Evolutionary conservation across 2,797 vertebrate species (phyloP).

Genomic region (Takifugu ocellatus): DNA sequence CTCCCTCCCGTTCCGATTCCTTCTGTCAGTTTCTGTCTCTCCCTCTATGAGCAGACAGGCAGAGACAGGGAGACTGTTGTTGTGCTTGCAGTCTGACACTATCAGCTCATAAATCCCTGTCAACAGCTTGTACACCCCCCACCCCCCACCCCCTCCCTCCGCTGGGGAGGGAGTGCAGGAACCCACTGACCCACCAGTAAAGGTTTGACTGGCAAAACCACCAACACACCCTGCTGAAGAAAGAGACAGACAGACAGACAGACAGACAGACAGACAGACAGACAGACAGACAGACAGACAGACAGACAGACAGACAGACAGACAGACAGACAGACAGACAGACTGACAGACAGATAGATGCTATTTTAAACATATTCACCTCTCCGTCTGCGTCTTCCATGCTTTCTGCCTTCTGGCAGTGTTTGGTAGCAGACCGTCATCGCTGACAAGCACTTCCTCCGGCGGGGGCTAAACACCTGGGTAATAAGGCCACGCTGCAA

Average conservation of each 20-base stretch:
- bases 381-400: slow-evolving; percentile 17
- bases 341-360: slow-evolving; percentile 7
- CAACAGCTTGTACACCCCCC: slow-evolving; percentile 72
- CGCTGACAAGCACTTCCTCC: slow-evolving; percentile 81
- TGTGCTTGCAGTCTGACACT: slow-evolving; percentile 69
- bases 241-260: slow-evolving; percentile 1
- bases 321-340: slow-evolving; percentile 2
- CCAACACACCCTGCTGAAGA: background rate
- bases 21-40: slow-evolving; percentile 55
- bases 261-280: slow-evolving; percentile 4
- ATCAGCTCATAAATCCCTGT: slow-evolving; percentile 76
- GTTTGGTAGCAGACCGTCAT: slow-evolving; percentile 69
- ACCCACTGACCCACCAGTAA: slow-evolving; percentile 63
- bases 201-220: slow-evolving; percentile 45
- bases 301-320: too few species aligned
- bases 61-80: slow-evolving; percentile 64
- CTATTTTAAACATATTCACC: slow-evolving; percentile 1
- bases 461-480: slow-evolving; percentile 79
- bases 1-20: slow-evolving; percentile 26
- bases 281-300: too few species aligned
- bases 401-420: slow-evolving; percentile 65
- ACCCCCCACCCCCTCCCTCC: slow-evolving; percentile 39
- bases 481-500: slow-evolving; percentile 77
- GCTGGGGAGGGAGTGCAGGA: slow-evolving; percentile 53
- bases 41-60: slow-evolving; percentile 60